phyloP scores from a whole-genome alignment of 2,888 invertebrate species.

The Chirona hameri region DNA sequence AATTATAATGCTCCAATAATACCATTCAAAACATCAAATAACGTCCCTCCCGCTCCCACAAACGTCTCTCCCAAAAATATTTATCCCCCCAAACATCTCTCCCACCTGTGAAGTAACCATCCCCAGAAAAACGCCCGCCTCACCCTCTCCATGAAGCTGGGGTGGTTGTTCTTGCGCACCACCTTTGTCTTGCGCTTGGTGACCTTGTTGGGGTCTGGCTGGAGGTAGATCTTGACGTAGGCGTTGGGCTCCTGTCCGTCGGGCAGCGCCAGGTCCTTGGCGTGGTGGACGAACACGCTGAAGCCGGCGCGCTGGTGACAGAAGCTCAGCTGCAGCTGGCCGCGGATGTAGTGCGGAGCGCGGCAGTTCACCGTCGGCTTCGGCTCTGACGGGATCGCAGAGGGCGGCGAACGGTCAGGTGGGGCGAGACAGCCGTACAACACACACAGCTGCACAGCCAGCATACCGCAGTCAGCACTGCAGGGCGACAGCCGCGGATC shows the following conservation, averaged over 20 bases:
- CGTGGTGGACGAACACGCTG: conserved; percentile 83
- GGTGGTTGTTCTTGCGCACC: conserved; percentile 85
- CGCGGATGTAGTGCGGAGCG: conserved; percentile 49
- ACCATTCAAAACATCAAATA: too few relatives aligned
- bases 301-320: conserved; percentile 70
- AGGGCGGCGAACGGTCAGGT: too few relatives aligned
- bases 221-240: conserved; percentile 66
- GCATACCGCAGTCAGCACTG: too few relatives aligned
- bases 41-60: too few relatives aligned
- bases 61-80: too few relatives aligned
- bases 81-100: too few relatives aligned
- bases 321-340: conserved; percentile 73
- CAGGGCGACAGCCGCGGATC: too few relatives aligned
- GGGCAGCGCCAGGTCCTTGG: conserved; percentile 72
- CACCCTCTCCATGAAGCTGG: conserved; percentile 97
- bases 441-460: too few relatives aligned
- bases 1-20: too few relatives aligned
- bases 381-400: conserved; percentile 36
- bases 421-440: too few relatives aligned
- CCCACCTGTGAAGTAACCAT: neutral
- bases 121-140: conserved; percentile 40
- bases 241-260: conserved; percentile 57
- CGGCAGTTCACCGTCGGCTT: conserved; percentile 40
- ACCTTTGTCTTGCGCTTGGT: conserved; percentile 96
- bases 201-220: conserved; percentile 84